These are phyloP conservation scores for Pteromalus puparum DNA, from an alignment of 1,140 invertebrate species.

Conservation along the genomic window DNA sequence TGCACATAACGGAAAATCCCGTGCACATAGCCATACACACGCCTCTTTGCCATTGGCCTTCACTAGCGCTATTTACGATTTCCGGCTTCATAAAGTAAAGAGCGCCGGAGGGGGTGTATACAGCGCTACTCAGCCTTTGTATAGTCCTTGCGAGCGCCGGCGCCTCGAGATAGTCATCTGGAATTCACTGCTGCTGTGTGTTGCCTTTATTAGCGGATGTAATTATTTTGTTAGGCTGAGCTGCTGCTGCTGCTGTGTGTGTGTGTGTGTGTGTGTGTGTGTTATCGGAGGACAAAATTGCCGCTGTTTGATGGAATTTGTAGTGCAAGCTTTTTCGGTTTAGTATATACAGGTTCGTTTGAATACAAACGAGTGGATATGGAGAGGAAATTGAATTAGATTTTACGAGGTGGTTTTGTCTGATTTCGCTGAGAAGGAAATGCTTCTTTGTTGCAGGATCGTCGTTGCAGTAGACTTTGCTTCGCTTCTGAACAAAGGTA, in stretches of 20 bases:
- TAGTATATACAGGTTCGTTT: too few relatives aligned
- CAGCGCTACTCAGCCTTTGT: neutral
- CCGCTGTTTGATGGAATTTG: too few relatives aligned
- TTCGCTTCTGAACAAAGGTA: too few relatives aligned
- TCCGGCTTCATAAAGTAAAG: constrained; percentile 18
- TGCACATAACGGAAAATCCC: neutral
- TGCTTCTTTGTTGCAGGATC: too few relatives aligned
- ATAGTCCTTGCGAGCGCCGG: neutral
- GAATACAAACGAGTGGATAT: too few relatives aligned
- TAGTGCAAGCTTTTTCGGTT: too few relatives aligned
- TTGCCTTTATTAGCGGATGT: neutral
- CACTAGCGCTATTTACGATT: constrained; percentile 5
- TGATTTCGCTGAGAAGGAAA: too few relatives aligned
- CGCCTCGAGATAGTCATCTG: neutral
- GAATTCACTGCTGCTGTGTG: neutral
- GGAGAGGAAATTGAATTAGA: too few relatives aligned
- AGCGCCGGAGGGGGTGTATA: neutral
- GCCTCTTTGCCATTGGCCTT: neutral
- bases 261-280: too few relatives aligned
- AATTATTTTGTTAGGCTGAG: neutral
- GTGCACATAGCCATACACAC: neutral
- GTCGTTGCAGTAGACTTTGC: too few relatives aligned
- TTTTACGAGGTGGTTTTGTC: too few relatives aligned
- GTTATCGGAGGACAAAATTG: neutral
- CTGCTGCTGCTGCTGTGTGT: too few relatives aligned